Percentiles rank a stretch among this genome's conserved stretches.
Conservation (phyloP, 2,888 invertebrate genomes). For the Thyatira batis region DNA sequence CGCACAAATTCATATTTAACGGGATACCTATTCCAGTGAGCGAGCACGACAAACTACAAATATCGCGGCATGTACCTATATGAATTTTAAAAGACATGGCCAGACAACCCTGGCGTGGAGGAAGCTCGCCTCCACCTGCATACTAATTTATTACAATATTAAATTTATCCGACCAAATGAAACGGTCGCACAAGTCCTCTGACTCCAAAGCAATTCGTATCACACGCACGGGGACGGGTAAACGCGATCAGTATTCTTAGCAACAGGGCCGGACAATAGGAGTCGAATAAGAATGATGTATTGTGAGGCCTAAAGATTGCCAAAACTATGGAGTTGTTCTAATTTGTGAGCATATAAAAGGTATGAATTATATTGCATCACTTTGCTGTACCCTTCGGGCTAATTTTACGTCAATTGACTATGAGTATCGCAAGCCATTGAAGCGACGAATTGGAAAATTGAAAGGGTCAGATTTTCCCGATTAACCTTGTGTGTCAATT, state of each 20-base stretch:
- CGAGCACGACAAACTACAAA: conserved; percentile 11
- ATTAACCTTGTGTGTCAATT: conserved; percentile 9
- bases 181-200: conserved; percentile 28
- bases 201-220: conserved; percentile 28
- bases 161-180: conserved; percentile 46
- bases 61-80: conserved; percentile 42
- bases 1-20: conserved; percentile 28
- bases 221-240: conserved; percentile 38
- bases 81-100: conserved; percentile 61
- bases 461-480: conserved; percentile 39
- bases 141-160: conserved; percentile 66
- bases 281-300: conserved; percentile 65
- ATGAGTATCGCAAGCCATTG: conserved; percentile 41
- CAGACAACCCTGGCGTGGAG: conserved; percentile 57
- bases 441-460: conserved; percentile 64
- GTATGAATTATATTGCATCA: conserved; percentile 36
- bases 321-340: conserved; percentile 54
- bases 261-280: conserved; percentile 43
- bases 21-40: conserved; percentile 27
- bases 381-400: conserved; percentile 23
- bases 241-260: conserved; percentile 65
- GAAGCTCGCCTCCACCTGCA: conserved; percentile 60
- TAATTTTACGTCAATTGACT: conserved; percentile 44
- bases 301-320: conserved; percentile 63
- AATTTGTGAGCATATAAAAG: conserved; percentile 47